Base-by-base conservation (phyloP, 2,797 vertebrate species). In the Gobionotothen gibberifrons region DNA sequence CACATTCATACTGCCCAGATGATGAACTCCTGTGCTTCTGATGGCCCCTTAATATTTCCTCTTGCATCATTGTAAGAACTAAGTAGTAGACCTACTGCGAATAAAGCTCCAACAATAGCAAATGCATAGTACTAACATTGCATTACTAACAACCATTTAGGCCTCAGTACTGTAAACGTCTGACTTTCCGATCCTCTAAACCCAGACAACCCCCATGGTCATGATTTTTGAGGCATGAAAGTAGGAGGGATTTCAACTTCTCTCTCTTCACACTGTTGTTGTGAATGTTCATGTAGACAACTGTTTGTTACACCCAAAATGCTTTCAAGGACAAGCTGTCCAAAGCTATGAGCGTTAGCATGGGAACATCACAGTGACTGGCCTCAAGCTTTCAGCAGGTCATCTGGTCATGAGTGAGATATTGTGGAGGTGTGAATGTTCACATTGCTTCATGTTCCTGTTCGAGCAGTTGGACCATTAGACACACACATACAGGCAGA, bases 371-470 rank as follows among this genome's bases (percentile, higher is more conserved):
- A 40, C 16, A 60, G 15, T 40, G 58, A 44, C 19, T 36, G 32
- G 32, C 32, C 32, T 36, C 32, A 13, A 43, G 36, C 29, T 39
- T 11, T 14, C n/a, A 39, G 19, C 56, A 39, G 58, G 55, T 78
- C 55, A 43, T 69, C 48, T 52, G 47, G 21, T 59, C 9, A 14
- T 46, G 10, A 61, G 59, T 69, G 64, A 73, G 59, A 78, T 42
- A 29, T 21, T 58, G 68, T 69, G 22, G 11, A 78, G 42, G 65
- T 76, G 73, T 73, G 58, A 80, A 70, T 52, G 70, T 44, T 81
- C 63, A 73, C 60, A 44, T 5, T 47, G 60, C 56, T 57, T 47
- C 68, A 57, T 73, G 65, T 69, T 44, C 55, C 51, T 60, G 48
- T 57, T 44, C 14, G 39, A 16, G 10, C 44, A 32, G 48, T 17